Evolutionary conservation across 2,888 invertebrate genomes (phyloP), one percentile per base, ranked within the genome.

Genomic region (Conomelus anceps): DNA sequence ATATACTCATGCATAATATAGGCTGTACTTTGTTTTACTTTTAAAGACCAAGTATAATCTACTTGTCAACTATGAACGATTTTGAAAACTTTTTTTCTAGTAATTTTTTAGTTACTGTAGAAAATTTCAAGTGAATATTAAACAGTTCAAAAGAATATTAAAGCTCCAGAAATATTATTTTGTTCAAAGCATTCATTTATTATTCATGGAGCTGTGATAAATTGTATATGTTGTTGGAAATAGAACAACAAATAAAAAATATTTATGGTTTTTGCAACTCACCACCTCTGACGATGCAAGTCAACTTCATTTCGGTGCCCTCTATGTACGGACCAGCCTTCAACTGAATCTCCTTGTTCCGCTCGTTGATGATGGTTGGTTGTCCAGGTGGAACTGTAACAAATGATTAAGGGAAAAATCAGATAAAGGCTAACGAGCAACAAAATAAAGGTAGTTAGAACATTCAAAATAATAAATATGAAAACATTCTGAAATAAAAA

Each of bases 281-380:
- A 96, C 97, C 97, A 94, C 96, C 97, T 92, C 95, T 95, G 92
- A 96, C 96, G 93, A 96, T 95, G 93, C 97, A 97, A 92, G 95
- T 96, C 89, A 97, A 94, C 92, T 95, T 95, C 93, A 96, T 94
- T 91, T 95, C 95, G 22, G 95, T 95, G 84, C 96, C 96, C 93
- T 97, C 97, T 91, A 95, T 94, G 92, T 96, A 97, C 0, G 97
- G 96, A 0, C 96, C 97, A 0, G 96, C 96, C 0, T 95, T 93
- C 0, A 94, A 94, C 0, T 94, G 92, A 0, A 96, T 94, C 92
- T 95, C 94, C 92, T 95, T 95, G 88, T 96, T 96, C 87, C 94
- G 93, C 91, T 96, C 96, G 92, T 96, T 96, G 91, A 96, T 95
- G 91, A 97, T 96, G 91, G 95, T 96, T 24, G 96, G 96, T 91